Evolutionary conservation across 2,888 invertebrate species (phyloP).

Genomic region (Belgica antarctica): DNA sequence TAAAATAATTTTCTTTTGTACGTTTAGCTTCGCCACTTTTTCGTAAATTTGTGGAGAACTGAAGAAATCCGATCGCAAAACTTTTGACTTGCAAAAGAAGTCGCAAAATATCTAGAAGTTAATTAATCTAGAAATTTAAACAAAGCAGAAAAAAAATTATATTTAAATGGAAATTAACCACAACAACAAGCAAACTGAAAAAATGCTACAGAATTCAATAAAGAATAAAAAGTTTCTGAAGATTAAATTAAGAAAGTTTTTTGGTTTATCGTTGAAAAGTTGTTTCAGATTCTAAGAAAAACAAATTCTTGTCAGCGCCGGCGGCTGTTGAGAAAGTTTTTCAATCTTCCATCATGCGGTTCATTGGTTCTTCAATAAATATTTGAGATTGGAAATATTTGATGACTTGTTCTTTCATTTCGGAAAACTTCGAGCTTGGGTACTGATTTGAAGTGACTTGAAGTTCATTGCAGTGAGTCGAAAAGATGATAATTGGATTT

Average conservation of each 20-base stretch:
- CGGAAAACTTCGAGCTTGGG: too few species aligned
- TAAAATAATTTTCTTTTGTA: neutral
- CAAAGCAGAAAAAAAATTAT: neutral
- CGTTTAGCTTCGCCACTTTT: neutral
- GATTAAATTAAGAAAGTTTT: neutral
- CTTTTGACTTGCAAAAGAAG: neutral
- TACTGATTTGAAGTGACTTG: too few species aligned
- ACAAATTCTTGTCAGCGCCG: neutral
- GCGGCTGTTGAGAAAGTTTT: too few species aligned
- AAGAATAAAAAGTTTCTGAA: neutral
- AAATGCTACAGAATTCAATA: neutral
- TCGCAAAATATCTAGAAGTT: slow-evolving; percentile 1
- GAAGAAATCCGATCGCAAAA: neutral
- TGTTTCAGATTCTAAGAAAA: neutral
- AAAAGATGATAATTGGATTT: too few species aligned
- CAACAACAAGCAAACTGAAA: neutral
- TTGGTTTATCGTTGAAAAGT: neutral
- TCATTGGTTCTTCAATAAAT: too few species aligned
- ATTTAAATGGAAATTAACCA: neutral
- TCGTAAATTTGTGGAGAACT: neutral
- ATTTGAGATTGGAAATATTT: too few species aligned
- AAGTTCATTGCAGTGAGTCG: too few species aligned
- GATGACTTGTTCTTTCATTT: too few species aligned
- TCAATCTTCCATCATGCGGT: too few species aligned
- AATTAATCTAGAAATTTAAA: neutral